Evolutionary conservation across 2,888 invertebrate species (phyloP), one percentile per base, ranked within the genome.

Genomic region (Ochlodes sylvanus): DNA sequence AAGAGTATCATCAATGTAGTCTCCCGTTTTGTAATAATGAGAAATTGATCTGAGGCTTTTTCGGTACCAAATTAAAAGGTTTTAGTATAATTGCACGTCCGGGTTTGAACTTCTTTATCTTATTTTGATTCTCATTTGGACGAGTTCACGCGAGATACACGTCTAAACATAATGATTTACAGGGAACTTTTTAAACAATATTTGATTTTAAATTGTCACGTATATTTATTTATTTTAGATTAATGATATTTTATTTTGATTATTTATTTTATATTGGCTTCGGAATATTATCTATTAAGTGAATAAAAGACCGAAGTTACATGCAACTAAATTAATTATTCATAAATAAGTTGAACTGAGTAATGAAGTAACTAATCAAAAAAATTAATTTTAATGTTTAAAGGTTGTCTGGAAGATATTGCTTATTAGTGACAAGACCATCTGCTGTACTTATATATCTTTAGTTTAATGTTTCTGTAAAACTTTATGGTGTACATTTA

Each of bases 21-120:
- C 54, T 32, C 44, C 58, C 1, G 67, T 67, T 61, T 67, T 67
- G 67, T 67, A 67, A 67, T 67, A 61, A 67, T 61, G 67, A 67
- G 55, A 61, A 47, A 61, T 67, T 67, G 55, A 60, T 67, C 55
- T 44, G 15, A 17, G 41, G 42, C 55, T 32, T 15, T 21, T 17
- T 1, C 9, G 50, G 32, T 44, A 12, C 32, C 50, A 50, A 61
- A 50, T 15, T 47, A 44, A 60, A 32, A 50, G 5, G 50, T 50
- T 50, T 19, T 4, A 1, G 0, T 17, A 10, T 50, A 50, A 19
- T 50, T 19, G 2, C 2, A 47, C 44, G 17, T 52, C 27, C 52
- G 52, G n/a, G n/a, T n/a, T n/a, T n/a, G n/a, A n/a, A n/a, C n/a
- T 21, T 52, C 7, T 52, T 52, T 52, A 52, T 52, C 6, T 52